Evolutionary conservation across 2,797 vertebrate genomes (phyloP), one percentile per base, ranked within the genome.

Genomic region (Buphagus erythrorhynchus): DNA sequence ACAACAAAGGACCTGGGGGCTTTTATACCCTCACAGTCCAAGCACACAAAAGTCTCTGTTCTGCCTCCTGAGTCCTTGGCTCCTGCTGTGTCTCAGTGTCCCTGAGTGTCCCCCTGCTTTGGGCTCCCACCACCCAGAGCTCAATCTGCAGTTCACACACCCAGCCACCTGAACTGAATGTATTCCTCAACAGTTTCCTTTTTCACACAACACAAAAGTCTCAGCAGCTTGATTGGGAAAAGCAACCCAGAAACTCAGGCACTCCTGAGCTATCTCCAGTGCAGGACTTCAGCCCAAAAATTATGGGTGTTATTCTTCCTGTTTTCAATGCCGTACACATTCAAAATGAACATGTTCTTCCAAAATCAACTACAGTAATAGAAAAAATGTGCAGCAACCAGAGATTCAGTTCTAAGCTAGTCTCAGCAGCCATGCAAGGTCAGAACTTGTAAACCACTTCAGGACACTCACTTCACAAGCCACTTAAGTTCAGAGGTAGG

Each of bases 331-430:
- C 66, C 46, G 20, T 31, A 58, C 2, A 0, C 20, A 26, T 63
- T 86, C 51, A 72, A 61, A 29, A 58, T n/a, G 24, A 95, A 55
- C 31, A 22, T 2, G 17, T 31, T 94, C 66, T 85, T 86, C 54
- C 86, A 79, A 93, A 96, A 80, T 15, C 58, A 94, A 66, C 31
- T 71, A 62, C 43, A 62, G 29, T 21, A 89, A 21, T 38, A 54
- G 87, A 46, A 68, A 69, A 61, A 68, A 65, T 3, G 31, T 57
- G 87, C 92, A 96, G 73, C 33, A 51, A 86, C 40, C 36, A 95
- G 69, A 93, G 51, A 90, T 52, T 91, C 40, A 58, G 16, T 87
- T 83, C 75, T 88, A 72, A 71, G 13, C 21, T 57, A 77, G 19
- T 57, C 59, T 19, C 55, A 68, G 69, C 28, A 88, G 68, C 36